Evolutionary conservation across 2,888 invertebrate genomes (phyloP).

Genomic region (Chydorus sphaericus): DNA sequence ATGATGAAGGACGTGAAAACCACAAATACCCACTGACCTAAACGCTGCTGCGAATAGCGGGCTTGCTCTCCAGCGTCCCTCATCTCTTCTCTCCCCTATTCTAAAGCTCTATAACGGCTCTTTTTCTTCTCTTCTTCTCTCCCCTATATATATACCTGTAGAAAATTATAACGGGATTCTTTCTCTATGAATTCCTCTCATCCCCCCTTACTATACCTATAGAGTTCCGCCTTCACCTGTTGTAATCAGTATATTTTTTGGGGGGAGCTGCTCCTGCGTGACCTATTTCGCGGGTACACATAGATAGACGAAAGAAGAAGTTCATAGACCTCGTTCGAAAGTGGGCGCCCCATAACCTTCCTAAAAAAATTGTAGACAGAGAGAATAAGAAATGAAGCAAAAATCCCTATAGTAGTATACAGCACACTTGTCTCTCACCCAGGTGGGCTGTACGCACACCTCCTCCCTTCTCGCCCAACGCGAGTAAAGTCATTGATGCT

Average conservation of each 20-base stretch:
- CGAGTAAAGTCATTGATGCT: constrained; percentile 3
- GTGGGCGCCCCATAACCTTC: not conserved
- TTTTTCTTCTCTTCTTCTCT: not conserved
- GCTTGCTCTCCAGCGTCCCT: not conserved
- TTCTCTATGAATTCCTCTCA: not conserved
- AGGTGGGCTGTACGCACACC: not conserved
- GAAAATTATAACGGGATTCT: not conserved
- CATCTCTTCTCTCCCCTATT: not conserved
- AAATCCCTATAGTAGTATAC: no score
- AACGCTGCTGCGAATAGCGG: no score
- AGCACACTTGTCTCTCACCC: no score
- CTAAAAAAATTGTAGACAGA: not conserved
- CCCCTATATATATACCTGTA: not conserved
- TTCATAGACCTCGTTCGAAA: no score
- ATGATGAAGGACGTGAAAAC: no score
- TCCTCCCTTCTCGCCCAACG: constrained; percentile 1
- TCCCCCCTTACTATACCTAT: no score
- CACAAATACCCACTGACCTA: no score
- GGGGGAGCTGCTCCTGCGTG: not conserved
- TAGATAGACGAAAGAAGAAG: no score
- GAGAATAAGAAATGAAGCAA: not conserved
- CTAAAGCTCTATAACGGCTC: constrained; percentile 1
- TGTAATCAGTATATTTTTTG: not conserved
- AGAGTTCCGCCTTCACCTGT: not conserved
- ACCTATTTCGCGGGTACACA: not conserved